These are phyloP conservation scores for Lates calcarifer DNA, from an alignment of 2,113 vertebrate genomes.

Conservation along the genomic window DNA sequence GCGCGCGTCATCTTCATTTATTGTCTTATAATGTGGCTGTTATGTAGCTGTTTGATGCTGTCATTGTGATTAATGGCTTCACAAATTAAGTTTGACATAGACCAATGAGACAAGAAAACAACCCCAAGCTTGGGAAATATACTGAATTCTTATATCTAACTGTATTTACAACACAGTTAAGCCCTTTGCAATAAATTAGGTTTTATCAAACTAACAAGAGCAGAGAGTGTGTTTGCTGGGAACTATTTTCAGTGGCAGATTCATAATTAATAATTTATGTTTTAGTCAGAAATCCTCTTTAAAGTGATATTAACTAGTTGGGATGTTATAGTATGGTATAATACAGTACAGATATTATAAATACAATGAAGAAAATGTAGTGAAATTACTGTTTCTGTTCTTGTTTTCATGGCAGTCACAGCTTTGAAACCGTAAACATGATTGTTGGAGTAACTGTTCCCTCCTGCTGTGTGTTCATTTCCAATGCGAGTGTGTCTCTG, in stretches of 20 bases:
- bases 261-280: too few species aligned
- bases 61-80: conserved; percentile 21
- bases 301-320: too few species aligned
- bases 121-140: background rate
- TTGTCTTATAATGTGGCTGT: background rate
- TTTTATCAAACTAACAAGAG: too few species aligned
- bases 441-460: background rate
- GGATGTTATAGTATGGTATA: too few species aligned
- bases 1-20: conserved; percentile 3
- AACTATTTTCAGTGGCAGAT: too few species aligned
- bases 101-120: background rate
- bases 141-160: too few species aligned
- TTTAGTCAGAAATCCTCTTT: too few species aligned
- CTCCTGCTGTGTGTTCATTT: background rate
- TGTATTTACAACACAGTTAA: background rate
- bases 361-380: too few species aligned
- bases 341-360: too few species aligned
- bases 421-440: background rate
- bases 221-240: too few species aligned
- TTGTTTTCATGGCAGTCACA: background rate
- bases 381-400: background rate
- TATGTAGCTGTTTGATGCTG: background rate
- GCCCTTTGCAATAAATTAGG: too few species aligned
- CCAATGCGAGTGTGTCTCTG: too few species aligned
- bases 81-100: background rate